Evolutionary conservation across 2,113 vertebrate species (phyloP), one percentile per base, ranked within the genome.

Genomic region (Mastomys natalensis): DNA sequence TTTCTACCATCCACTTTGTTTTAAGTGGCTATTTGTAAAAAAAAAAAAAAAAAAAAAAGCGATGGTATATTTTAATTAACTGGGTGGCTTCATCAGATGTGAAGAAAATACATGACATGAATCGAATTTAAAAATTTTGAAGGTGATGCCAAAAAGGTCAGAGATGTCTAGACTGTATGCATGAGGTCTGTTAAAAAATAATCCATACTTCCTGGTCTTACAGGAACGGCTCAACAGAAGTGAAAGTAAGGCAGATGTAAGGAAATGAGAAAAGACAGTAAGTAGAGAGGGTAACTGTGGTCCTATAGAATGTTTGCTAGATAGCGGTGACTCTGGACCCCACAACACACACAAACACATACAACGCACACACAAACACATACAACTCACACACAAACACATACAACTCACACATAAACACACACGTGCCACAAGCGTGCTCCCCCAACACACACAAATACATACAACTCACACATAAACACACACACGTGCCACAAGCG

Each of bases 91-190:
- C 16, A 73, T 68, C 74, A 58, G 31, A 4, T 94, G 58, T 53
- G 94, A 95, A 93, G 51, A 51, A 94, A 22, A 90, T 1, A 89
- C 13, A 81, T 87, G 90, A 29, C 48, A 58, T 51, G 64, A 96
- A 77, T 16, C 77, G 80, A 89, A 95, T 85, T 76, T 6, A 15
- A 96, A 94, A 90, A 89, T 66, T 85, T 58, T 26, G 91, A 88
- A 85, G 31, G 60, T 82, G 29, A 62, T 88, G 15, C 86, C 66
- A 87, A 91, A 90, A 91, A 19, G 31, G 4, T 40, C 55, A 34
- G 5, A 40, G 26, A 22, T 55, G 70, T 34, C 81, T 76, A 40
- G 34, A 62, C 66, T 68, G 29, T 34, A 66, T 24, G 45, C n/a
- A 8, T 22, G 43, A 62, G 21, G 8, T 34, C 48, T 8, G 2